phyloP scores from a whole-genome alignment of 2,113 vertebrate genomes.

The Ciconia maguari region DNA sequence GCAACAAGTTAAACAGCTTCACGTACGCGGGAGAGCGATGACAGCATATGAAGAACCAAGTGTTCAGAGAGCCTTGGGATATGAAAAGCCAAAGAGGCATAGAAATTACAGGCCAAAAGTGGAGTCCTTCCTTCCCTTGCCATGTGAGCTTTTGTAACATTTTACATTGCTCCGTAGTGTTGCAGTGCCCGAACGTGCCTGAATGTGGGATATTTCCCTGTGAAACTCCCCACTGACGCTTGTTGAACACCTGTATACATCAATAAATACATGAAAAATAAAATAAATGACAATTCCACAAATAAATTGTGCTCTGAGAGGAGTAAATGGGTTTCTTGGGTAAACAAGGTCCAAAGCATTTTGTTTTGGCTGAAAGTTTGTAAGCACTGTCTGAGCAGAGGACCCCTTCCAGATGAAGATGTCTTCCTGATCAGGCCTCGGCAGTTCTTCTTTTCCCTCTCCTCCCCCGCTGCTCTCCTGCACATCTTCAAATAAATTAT shows the following conservation, averaged over 20 bases:
- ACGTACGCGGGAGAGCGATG: rapidly evolving
- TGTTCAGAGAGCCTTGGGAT: neutral
- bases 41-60: neutral
- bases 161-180: neutral
- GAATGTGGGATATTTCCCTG: neutral
- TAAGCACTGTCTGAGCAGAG: neutral
- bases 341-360: neutral
- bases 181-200: neutral
- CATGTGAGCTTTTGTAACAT: neutral
- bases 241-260: neutral
- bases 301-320: neutral
- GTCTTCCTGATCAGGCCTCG: neutral
- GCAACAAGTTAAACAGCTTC: neutral
- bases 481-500: neutral
- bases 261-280: neutral
- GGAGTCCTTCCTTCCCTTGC: neutral
- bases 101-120: neutral
- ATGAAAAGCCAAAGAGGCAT: neutral
- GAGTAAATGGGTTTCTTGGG: neutral
- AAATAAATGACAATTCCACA: neutral
- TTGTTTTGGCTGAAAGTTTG: neutral
- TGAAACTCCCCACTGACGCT: neutral
- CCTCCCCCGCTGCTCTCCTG: neutral
- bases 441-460: neutral
- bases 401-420: neutral